Base-by-base conservation (phyloP, 1,140 invertebrate genomes). In the Drosophila equinoxialis region DNA sequence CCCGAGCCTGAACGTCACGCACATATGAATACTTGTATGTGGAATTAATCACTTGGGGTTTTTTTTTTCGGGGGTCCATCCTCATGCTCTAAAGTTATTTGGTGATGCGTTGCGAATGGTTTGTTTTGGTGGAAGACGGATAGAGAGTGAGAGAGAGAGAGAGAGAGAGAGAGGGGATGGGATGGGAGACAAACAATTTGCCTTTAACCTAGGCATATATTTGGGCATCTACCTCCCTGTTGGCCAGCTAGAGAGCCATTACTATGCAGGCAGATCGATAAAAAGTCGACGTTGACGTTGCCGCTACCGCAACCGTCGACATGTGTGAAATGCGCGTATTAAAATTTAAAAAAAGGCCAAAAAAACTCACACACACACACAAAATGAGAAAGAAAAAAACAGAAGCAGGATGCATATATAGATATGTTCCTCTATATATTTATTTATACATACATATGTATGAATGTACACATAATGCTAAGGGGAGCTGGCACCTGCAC, bases 321-420 rank as follows among this genome's bases (percentile, higher is more conserved):
- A 86, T 86, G 82, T 86, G 82, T 87, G 82, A 86, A 86, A 89
- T 89, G 83, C 83, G 79, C 79, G 75, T 77, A 87, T 87, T 87
- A 87, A 87, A 89, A 30, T 30, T 30, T 83, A 86, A 82, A 55
- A 83, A 83, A 73, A 30, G 6, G 30, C 30, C 30, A 30, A 81
- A 65, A 70, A 51, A 6, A 23, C 23, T 0, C 23, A 26, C 23
- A 26, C 23, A 17, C 35, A 37, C 35, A 37, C 7, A 37, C n/a
- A 37, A 37, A 37, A 11, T 10, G 35, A 10, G 35, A 37, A 11
- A 10, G 10, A 37, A 37, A 37, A 37, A 37, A 37, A 10, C 23
- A 61, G 42, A 48, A 30, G n/a, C 45, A 26, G 17, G 11, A 39
- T 33, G 33, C 35, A 63, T 62, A 79, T 65, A 74, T 69, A 45